Evolutionary conservation across 2,797 vertebrate genomes (phyloP).

Genomic region (Kryptolebias ocellatus): DNA sequence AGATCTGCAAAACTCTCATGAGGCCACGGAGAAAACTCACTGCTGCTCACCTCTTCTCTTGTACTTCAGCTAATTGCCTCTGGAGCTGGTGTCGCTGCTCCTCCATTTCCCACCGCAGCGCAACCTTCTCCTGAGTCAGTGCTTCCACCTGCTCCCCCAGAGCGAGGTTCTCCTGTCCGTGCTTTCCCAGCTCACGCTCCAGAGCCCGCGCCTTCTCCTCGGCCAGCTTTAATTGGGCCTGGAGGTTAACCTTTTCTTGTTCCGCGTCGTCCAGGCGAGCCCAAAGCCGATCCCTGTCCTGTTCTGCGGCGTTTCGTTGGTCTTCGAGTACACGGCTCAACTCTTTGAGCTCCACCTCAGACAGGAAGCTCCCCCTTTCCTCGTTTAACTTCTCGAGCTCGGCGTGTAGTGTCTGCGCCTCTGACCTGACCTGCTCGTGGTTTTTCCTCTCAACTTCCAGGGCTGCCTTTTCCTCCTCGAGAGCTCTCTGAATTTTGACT

Average conservation of each 20-base stretch:
- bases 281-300: constrained; percentile 46
- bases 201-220: constrained; percentile 52
- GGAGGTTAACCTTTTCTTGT: constrained; percentile 41
- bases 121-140: constrained; percentile 74
- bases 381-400: constrained; percentile 34
- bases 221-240: constrained; percentile 38
- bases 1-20: neutral
- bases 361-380: constrained; percentile 67
- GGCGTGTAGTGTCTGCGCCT: constrained; percentile 52
- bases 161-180: constrained; percentile 26
- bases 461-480: constrained; percentile 67
- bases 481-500: constrained; percentile 62
- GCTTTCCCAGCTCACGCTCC: constrained; percentile 35
- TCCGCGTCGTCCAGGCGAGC: constrained; percentile 44
- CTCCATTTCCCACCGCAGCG: constrained; percentile 76
- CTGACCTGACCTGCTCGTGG: constrained; percentile 47
- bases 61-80: constrained; percentile 72
- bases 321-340: constrained; percentile 55
- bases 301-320: constrained; percentile 64
- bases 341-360: constrained; percentile 66
- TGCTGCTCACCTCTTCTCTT: constrained; percentile 77
- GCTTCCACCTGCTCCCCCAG: constrained; percentile 58
- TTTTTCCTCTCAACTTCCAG: constrained; percentile 53
- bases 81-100: constrained; percentile 75
- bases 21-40: neutral